Base-by-base conservation (phyloP, 2,888 invertebrate species). In the Thymelicus acteon region DNA sequence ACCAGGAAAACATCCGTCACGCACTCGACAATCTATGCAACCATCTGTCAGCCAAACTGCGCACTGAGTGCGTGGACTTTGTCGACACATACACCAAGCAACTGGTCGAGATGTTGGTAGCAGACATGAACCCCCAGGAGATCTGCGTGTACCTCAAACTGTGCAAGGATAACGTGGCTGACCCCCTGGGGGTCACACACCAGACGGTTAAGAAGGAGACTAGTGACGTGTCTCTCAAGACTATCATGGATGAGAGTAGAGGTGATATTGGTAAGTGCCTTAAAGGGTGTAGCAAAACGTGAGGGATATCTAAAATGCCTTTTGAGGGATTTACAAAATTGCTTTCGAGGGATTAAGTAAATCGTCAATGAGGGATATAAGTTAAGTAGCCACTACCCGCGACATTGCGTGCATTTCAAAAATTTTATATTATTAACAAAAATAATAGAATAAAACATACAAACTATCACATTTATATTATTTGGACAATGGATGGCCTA, bases 81-180 rank as follows among this genome's bases (percentile, higher is more conserved):
- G 96, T 98, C 0, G 94, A 96, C 75, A 94, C 95, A 0, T 98
- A 98, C 88, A 95, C 96, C 8, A 94, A 96, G 62, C 96, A 97
- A 82, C 90, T 98, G 39, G 91, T 98, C 8, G 97, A 98, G 77
- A 96, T 97, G 96, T 83, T 98, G 13, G 87, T 97, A 2, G 96
- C 96, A 15, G 96, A 98, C 81, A 95, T 98, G 78, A 78, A 90
- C 78, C 82, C 92, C 0, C 90, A 92, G 67, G 96, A 98, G 90
- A 95, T 98, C 54, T 98, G 98, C 82, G 95, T 95, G 0, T 96
- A 95, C 78, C 87, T 98, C 71, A 96, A 97, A 80, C 89, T 97
- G 12, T 98, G 98, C 83, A 88, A 94, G 60, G 94, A 95, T 77
- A 82, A 91, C 3, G 74, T 75, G 2, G 74, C 64, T 79, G 89